Base-by-base conservation (phyloP, 2,113 vertebrate genomes). In the Amazona guildingii region DNA sequence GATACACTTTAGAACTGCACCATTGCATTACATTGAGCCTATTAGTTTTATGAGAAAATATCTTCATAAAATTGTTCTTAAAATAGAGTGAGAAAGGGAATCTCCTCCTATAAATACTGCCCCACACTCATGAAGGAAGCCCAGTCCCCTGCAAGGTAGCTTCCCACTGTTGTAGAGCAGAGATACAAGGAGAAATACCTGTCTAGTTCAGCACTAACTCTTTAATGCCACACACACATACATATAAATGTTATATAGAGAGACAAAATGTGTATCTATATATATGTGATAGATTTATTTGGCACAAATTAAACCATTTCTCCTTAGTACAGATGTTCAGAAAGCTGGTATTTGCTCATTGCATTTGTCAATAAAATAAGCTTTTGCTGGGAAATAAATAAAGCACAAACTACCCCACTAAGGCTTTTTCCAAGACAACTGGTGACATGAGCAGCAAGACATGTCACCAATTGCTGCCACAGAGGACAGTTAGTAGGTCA, bases 11-110 rank as follows among this genome's bases (percentile, higher is more conserved):
- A 66, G 37, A 90, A 78, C 1, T 63, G 17, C n/a, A 93, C 31
- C 43, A 61, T 52, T 72, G 70, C 88, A 85, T 92, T 80, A 95
- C 73, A 85, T 88, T 88, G 83, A 95, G 59, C 28, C 33, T 15
- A 90, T 92, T 90, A 70, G 75, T 39, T 83, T 96, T 93, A 94
- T 17, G 35, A 82, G 77, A 95, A 91, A 62, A 15, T 49, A 92
- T 49, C 62, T 91, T 89, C 35, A 51, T 29, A 69, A 88, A 67
- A 80, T 44, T 44, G 2, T 49, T 61, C 39, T 28, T 61, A 9
- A 29, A 51, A 3, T 70, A 37, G 25, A 74, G 5, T 19, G 17
- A 91, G 31, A 63, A 91, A 95, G 70, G n/a, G 67, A 97, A 86
- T 88, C 23, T 86, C 80, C 37, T 83, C 7, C 20, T 55, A 5